Percentiles rank a stretch among this genome's conserved stretches.
phyloP scores from a whole-genome alignment of 2,888 invertebrate genomes.

The Trachelus iudaicus region DNA sequence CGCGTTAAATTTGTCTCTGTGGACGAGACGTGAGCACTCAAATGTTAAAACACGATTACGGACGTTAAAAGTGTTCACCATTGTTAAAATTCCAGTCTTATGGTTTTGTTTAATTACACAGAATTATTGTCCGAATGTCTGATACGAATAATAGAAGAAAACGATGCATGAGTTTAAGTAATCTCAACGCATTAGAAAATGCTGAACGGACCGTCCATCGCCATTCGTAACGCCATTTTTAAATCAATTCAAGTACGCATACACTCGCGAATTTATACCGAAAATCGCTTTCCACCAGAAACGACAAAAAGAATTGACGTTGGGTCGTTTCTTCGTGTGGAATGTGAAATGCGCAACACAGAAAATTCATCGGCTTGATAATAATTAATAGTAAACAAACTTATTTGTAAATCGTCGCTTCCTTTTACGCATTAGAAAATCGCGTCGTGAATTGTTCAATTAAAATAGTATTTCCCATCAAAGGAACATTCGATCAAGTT shows the following conservation, averaged over 20 bases:
- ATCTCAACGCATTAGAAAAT: background rate
- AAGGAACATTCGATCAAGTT: background rate
- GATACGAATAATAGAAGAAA: background rate
- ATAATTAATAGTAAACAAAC: background rate
- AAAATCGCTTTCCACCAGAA: background rate
- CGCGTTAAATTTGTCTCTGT: background rate
- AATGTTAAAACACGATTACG: background rate
- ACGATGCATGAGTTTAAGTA: background rate
- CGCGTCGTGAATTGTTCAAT: background rate
- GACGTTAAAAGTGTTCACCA: too few relatives aligned
- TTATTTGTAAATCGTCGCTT: background rate
- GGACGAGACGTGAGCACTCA: background rate
- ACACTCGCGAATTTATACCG: background rate
- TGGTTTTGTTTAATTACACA: too few relatives aligned
- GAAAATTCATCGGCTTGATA: background rate
- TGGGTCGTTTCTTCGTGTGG: slow-evolving; percentile 5
- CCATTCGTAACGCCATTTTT: too few relatives aligned
- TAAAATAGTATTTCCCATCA: background rate
- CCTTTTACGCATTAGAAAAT: background rate
- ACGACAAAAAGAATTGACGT: background rate
- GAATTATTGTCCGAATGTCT: background rate
- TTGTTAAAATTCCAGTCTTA: too few relatives aligned
- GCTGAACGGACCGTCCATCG: background rate
- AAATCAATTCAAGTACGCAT: background rate
- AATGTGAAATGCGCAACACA: slow-evolving; percentile 31